Evolutionary conservation across 2,888 invertebrate genomes (phyloP), one percentile per base, ranked within the genome.

Genomic region (Hartigia nigra): DNA sequence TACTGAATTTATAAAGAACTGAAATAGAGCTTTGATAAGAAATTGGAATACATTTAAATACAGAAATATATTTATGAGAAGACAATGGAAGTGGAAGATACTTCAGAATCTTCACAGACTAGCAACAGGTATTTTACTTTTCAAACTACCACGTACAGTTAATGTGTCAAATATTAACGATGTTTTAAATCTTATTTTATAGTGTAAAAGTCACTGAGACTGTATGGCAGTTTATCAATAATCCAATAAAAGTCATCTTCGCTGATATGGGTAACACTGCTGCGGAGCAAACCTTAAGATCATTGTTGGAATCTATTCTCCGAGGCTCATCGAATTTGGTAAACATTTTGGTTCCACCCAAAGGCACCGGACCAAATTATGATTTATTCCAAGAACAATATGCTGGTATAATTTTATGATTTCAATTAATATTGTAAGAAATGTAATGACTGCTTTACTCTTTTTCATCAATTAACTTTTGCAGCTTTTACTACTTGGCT

Each of bases 401-500:
- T 76, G 82, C 85, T 75, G 89, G 90, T 88, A 72, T 72, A 11
- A 92, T 91, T 80, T 91, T 92, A 83, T 92, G 93, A 36, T 93
- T 92, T 81, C 89, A 91, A 72, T 92, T 93, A 86, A 86, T 91
- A 55, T 86, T 88, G 75, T 83, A 87, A 77, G 90, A 90, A 80
- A 9, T 55, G 2, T 55, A 55, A 55, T 55, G 2, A 55, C 23
- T 55, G 14, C 23, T 3, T 55, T 23, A 55, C 4, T 72, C 31
- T 12, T 31, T 72, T 31, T 32, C 35, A 31, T 35, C 14, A 12
- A 12, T 75, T 36, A 34, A 31, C 23, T 76, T 91, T 92, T 83
- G 86, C 88, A 89, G 92, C 94, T 2, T 95, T 95, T 84, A 94
- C 94, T 78, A 93, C 93, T 31, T 95, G 95, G 95, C 89, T 95